Conservation (phyloP, 92 coral and sea anemone genomes). For the Montipora capitata region DNA sequence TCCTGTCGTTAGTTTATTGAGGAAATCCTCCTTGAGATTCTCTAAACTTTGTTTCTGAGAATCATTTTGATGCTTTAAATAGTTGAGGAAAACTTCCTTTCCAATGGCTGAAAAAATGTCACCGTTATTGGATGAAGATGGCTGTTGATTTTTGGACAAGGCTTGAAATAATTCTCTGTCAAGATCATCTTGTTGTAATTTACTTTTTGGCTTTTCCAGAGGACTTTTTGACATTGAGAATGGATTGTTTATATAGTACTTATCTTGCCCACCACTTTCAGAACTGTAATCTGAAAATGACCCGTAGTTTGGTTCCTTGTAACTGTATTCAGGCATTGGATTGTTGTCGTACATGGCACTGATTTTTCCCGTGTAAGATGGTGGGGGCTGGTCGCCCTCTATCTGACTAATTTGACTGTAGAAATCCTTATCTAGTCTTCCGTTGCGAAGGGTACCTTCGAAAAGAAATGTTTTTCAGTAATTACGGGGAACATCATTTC, state of each 20-base stretch:
- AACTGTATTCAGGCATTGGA: conserved; percentile 87
- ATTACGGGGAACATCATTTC: no score
- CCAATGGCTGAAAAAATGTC: conserved; percentile 42
- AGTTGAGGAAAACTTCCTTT: conserved; percentile 37
- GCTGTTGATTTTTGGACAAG: neutral
- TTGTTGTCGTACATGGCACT: conserved; percentile 54
- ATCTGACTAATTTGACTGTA: conserved; percentile 51
- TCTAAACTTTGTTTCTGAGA: conserved; percentile 20
- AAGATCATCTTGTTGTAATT: neutral
- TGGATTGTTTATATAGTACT: conserved; percentile 37
- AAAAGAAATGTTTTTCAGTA: neutral
- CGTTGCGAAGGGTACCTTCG: conserved; percentile 37
- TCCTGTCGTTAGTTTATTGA: conserved; percentile 21
- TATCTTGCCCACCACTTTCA: conserved; percentile 17
- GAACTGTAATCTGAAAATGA: conserved; percentile 19
- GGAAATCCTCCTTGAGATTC: conserved; percentile 10
- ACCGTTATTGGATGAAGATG: conserved; percentile 1
- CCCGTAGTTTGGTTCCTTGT: conserved; percentile 65
- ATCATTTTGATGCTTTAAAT: conserved; percentile 22
- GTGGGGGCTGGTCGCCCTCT: conserved; percentile 34
- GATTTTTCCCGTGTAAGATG: conserved; percentile 37
- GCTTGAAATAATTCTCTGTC: conserved; percentile 38
- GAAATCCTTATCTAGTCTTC: conserved; percentile 34
- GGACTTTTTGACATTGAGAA: conserved; percentile 32
- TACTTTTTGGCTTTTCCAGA: conserved; percentile 21